A percentile compares a stretch with the other conserved stretches of the same genome.
phyloP scores from a whole-genome alignment of 2,113 vertebrate species.

The Vulpes lagopus region DNA sequence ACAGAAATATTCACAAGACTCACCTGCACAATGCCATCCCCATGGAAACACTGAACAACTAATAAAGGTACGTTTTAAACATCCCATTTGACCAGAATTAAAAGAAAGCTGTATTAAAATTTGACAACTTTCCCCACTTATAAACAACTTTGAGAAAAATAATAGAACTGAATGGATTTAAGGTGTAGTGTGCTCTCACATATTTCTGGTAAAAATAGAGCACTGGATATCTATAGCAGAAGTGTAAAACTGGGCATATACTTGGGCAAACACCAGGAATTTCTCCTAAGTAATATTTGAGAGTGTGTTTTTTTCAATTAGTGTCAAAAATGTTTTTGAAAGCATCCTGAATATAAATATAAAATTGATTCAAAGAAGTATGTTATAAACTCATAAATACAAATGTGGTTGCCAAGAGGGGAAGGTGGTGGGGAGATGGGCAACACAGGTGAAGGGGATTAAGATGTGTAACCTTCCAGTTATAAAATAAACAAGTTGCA shows the following conservation, averaged over 20 bases:
- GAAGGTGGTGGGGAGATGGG: neutral
- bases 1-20: neutral
- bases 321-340: neutral
- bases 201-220: neutral
- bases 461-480: neutral
- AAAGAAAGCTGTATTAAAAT: conserved; percentile 1
- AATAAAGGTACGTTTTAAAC: neutral
- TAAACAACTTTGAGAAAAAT: neutral
- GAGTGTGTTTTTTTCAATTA: neutral
- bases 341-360: neutral
- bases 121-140: neutral
- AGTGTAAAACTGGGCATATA: neutral
- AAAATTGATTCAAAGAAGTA: neutral
- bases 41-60: neutral
- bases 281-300: neutral
- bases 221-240: neutral
- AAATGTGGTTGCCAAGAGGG: neutral
- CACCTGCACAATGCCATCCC: neutral
- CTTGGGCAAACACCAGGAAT: neutral
- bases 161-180: neutral
- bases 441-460: neutral
- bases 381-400: neutral
- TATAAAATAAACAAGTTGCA: neutral
- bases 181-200: neutral
- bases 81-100: neutral